phyloP scores from a whole-genome alignment of 2,888 invertebrate species.

The Trachelus tabidus region DNA sequence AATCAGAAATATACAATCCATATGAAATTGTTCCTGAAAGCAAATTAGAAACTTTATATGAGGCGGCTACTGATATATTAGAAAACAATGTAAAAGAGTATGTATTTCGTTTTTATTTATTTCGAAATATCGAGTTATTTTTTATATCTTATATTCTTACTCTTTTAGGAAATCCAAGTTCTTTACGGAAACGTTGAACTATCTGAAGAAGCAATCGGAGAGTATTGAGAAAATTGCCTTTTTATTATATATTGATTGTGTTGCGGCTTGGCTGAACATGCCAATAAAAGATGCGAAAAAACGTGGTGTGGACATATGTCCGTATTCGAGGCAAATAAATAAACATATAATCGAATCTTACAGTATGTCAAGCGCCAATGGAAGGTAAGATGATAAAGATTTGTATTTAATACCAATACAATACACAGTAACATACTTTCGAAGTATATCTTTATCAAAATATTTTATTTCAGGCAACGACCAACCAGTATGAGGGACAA shows the following conservation, averaged over 20 bases:
- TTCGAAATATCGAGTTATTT: not conserved
- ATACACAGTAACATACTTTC: not conserved
- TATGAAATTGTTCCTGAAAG: conserved; percentile 56
- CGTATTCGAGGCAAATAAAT: conserved; percentile 42
- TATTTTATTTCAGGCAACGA: conserved; percentile 44
- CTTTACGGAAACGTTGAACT: conserved; percentile 35
- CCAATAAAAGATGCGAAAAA: conserved; percentile 47
- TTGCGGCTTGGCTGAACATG: conserved; percentile 48
- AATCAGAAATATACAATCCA: conserved; percentile 55
- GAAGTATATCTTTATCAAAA: not conserved
- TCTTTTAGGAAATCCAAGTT: conserved; percentile 43
- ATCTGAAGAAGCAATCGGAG: conserved; percentile 31
- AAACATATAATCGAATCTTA: conserved; percentile 47
- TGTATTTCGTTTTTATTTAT: conserved; percentile 13
- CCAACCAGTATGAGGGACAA: conserved; percentile 55
- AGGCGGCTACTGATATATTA: conserved; percentile 35
- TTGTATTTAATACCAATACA: not conserved
- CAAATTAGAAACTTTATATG: conserved; percentile 48
- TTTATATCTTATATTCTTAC: conserved; percentile 16
- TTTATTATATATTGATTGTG: conserved; percentile 50
- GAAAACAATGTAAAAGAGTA: conserved; percentile 40
- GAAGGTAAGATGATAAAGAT: conserved; percentile 42
- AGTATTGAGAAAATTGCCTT: conserved; percentile 44
- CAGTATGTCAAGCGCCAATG: conserved; percentile 43
- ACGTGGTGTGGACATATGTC: conserved; percentile 38